A percentile compares a stretch with the other conserved stretches of the same genome.
phyloP scores from a whole-genome alignment of 2,888 invertebrate species.

The Drosophila suboccidentalis region DNA sequence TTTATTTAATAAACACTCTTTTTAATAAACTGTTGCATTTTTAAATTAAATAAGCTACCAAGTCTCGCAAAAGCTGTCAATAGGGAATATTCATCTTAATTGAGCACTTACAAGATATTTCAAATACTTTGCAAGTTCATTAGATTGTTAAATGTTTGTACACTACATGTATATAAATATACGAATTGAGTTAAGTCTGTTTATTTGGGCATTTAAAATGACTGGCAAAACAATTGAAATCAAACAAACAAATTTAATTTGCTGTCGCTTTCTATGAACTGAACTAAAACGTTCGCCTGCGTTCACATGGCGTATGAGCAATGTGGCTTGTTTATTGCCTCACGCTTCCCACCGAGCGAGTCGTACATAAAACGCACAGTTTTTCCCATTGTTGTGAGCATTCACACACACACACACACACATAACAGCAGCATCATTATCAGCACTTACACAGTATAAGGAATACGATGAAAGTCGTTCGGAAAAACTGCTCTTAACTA shows the following conservation, averaged over 20 bases:
- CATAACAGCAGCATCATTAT: slow-evolving; percentile 71
- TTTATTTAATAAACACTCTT: too few species aligned
- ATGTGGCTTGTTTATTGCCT: slow-evolving; percentile 73
- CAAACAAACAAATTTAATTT: slow-evolving; percentile 66
- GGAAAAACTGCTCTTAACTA: slow-evolving; percentile 78
- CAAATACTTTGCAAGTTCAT: not conserved
- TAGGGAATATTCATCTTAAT: not conserved
- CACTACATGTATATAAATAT: not conserved
- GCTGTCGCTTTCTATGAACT: slow-evolving; percentile 27
- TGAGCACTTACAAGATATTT: not conserved
- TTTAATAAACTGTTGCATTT: not conserved
- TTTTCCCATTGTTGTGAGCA: slow-evolving; percentile 38
- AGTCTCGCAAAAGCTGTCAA: not conserved
- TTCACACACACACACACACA: slow-evolving; percentile 30
- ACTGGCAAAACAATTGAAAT: slow-evolving; percentile 62
- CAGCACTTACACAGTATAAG: slow-evolving; percentile 62
- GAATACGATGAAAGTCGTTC: slow-evolving; percentile 45
- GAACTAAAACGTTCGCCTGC: not conserved
- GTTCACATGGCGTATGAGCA: slow-evolving; percentile 70
- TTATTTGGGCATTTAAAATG: slow-evolving; percentile 60
- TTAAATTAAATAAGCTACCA: not conserved
- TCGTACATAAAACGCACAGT: slow-evolving; percentile 65
- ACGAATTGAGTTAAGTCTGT: slow-evolving; percentile 13
- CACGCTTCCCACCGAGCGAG: slow-evolving; percentile 42
- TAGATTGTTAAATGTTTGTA: not conserved